Percentiles rank a stretch among this genome's conserved stretches.
Evolutionary conservation across 2,113 vertebrate genomes (phyloP).

Genomic region (Tenrec ecaudatus): DNA sequence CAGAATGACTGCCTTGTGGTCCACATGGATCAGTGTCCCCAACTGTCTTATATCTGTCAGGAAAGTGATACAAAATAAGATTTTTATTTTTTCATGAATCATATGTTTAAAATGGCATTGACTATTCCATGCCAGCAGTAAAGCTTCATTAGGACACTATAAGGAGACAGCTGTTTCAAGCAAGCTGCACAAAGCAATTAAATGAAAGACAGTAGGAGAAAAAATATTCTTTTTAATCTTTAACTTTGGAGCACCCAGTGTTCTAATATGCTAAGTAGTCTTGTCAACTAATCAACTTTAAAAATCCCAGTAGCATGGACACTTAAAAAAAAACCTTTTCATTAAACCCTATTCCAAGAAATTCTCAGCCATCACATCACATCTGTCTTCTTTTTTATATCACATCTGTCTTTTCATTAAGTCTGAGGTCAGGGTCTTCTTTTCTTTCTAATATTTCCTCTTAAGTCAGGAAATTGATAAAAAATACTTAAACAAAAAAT

Average conservation of each 20-base stretch:
- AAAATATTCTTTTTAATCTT: conserved; percentile 69
- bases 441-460: conserved; percentile 36
- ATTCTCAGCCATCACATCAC: conserved; percentile 45
- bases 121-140: conserved; percentile 43
- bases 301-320: conserved; percentile 65
- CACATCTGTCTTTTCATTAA: conserved; percentile 47
- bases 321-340: conserved; percentile 64
- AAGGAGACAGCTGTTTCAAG: conserved; percentile 70
- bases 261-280: conserved; percentile 72
- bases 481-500: conserved; percentile 31
- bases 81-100: conserved; percentile 58
- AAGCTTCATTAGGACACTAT: conserved; percentile 59
- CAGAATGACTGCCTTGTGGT: neutral
- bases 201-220: conserved; percentile 63
- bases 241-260: conserved; percentile 66
- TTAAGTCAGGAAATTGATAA: conserved; percentile 41
- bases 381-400: conserved; percentile 65
- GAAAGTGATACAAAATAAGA: neutral
- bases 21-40: neutral
- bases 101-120: conserved; percentile 61
- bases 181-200: conserved; percentile 71
- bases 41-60: neutral
- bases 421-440: conserved; percentile 43
- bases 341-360: conserved; percentile 64
- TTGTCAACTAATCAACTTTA: conserved; percentile 75